These are phyloP conservation scores for Cotesia vestalis DNA, from an alignment of 1,140 invertebrate species.

Conservation along the genomic window DNA sequence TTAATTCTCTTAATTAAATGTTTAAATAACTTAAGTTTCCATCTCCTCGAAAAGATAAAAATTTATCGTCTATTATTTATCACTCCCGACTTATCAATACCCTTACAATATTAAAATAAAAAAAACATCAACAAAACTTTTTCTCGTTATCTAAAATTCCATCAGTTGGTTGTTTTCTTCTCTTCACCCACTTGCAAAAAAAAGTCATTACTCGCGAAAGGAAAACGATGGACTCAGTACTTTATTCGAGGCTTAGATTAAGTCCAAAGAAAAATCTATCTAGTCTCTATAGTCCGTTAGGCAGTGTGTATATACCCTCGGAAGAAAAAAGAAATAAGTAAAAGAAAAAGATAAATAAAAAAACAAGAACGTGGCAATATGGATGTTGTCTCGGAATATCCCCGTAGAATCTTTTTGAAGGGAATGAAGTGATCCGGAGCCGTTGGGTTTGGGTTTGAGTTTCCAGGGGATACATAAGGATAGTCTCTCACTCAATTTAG, in stretches of 20 bases:
- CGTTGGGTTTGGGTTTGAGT: constrained; percentile 27
- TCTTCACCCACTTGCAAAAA: background rate
- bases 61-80: no score
- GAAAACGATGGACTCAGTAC: constrained; percentile 33
- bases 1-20: no score
- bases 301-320: background rate
- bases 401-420: constrained; percentile 7
- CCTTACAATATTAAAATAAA: background rate
- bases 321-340: constrained; percentile 40
- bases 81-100: no score
- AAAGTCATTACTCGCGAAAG: constrained; percentile 13
- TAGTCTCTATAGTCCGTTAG: constrained; percentile 28
- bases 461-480: constrained; percentile 26
- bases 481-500: constrained; percentile 63
- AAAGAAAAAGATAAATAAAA: constrained; percentile 32
- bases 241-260: constrained; percentile 64
- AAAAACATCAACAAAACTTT: constrained; percentile 10
- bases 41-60: no score
- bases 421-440: constrained; percentile 16
- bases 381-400: constrained; percentile 53
- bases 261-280: constrained; percentile 65
- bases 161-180: background rate
- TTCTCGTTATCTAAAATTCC: background rate
- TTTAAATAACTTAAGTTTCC: no score
- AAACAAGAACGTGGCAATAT: constrained; percentile 56